Percentiles rank a stretch among this genome's conserved stretches.
phyloP scores from a whole-genome alignment of 2,888 invertebrate genomes.

The Pammene fasciana region DNA sequence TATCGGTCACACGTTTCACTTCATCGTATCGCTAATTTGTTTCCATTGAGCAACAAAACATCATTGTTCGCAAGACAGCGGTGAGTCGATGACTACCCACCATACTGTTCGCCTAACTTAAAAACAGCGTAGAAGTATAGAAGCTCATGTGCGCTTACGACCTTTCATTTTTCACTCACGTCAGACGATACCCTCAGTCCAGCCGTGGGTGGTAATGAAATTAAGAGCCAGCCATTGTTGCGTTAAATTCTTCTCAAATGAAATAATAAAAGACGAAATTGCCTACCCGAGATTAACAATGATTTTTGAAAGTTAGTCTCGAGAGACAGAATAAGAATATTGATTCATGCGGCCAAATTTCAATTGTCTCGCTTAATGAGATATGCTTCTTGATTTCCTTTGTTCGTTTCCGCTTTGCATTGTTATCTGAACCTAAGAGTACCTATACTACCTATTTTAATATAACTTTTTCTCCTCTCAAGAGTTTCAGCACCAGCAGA shows the following conservation, averaged over 20 bases:
- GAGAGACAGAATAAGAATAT: slow-evolving; percentile 42
- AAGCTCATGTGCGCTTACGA: not conserved
- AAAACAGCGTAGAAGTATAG: not conserved
- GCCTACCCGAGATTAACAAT: slow-evolving; percentile 47
- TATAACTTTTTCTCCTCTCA: no score
- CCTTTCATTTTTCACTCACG: slow-evolving; percentile 9
- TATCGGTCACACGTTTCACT: slow-evolving; percentile 53
- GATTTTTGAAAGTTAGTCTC: slow-evolving; percentile 54
- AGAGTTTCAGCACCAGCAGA: not conserved
- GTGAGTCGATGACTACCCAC: slow-evolving; percentile 44
- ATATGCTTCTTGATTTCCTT: slow-evolving; percentile 20
- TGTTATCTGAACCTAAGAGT: slow-evolving; percentile 1
- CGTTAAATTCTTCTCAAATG: slow-evolving; percentile 74
- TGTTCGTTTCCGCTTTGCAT: not conserved
- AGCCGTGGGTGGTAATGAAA: slow-evolving; percentile 78
- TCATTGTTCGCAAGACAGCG: slow-evolving; percentile 57
- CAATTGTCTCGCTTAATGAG: slow-evolving; percentile 38
- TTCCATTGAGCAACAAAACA: slow-evolving; percentile 69
- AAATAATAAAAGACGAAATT: slow-evolving; percentile 61
- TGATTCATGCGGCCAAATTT: slow-evolving; percentile 44
- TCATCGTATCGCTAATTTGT: slow-evolving; percentile 73
- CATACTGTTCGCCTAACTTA: slow-evolving; percentile 14
- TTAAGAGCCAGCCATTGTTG: slow-evolving; percentile 75
- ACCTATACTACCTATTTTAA: no score
- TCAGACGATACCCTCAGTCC: slow-evolving; percentile 31